Evolutionary conservation across 2,113 vertebrate species (phyloP).

Genomic region (Mormoops blainvillei): DNA sequence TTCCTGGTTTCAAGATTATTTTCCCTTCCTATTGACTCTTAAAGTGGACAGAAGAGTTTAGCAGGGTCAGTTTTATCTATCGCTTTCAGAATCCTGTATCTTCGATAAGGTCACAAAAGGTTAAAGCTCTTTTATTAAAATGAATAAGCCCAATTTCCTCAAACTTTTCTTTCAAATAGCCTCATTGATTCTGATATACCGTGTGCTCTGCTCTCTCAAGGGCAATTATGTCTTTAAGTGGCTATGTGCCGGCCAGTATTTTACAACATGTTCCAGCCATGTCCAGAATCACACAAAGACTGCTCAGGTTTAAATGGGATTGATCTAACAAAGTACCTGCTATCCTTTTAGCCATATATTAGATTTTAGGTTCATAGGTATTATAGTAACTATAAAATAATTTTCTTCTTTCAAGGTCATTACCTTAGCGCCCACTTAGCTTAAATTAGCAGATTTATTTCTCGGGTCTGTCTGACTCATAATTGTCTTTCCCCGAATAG

Average conservation of each 20-base stretch:
- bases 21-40: constrained; percentile 43
- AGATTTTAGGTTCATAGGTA: neutral
- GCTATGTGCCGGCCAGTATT: neutral
- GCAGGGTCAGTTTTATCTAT: constrained; percentile 57
- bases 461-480: neutral
- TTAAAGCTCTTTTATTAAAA: constrained; percentile 63
- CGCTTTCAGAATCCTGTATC: constrained; percentile 50
- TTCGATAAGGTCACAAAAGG: constrained; percentile 48
- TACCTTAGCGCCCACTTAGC: neutral
- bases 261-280: constrained; percentile 22
- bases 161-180: constrained; percentile 46
- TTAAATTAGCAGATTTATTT: constrained; percentile 38
- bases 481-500: neutral
- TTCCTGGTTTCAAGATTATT: constrained; percentile 40
- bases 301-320: constrained; percentile 3
- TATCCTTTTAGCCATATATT: constrained; percentile 10
- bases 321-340: neutral
- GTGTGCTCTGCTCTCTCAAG: constrained; percentile 25
- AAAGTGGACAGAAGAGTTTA: constrained; percentile 49
- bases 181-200: constrained; percentile 53
- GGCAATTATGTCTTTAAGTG: constrained; percentile 53
- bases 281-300: constrained; percentile 25
- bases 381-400: neutral
- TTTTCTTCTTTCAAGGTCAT: neutral
- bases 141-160: constrained; percentile 58